Evolutionary conservation across 2,797 vertebrate genomes (phyloP).

Genomic region (Halcyon smyrnensis): DNA sequence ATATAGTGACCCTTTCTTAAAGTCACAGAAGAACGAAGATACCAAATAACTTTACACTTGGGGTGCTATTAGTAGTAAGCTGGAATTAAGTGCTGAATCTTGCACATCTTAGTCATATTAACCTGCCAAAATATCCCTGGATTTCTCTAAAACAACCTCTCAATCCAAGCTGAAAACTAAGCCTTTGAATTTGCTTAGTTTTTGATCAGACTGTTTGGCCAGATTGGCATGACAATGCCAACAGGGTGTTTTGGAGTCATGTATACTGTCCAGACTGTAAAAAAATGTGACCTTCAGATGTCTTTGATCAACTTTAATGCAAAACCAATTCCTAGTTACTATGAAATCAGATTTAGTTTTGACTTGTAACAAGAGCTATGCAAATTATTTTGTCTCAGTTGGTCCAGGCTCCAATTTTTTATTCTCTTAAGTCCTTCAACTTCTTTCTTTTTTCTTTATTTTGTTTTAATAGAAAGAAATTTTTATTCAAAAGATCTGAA

Average conservation of each 20-base stretch:
- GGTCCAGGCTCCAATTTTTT: not conserved
- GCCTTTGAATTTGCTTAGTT: slow-evolving; percentile 38
- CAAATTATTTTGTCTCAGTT: not conserved
- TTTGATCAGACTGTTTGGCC: slow-evolving; percentile 6
- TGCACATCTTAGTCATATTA: not conserved
- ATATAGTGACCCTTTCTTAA: not conserved
- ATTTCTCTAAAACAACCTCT: slow-evolving; percentile 48
- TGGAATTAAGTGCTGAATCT: not conserved
- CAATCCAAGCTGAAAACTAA: slow-evolving; percentile 56
- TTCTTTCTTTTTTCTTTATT: not conserved
- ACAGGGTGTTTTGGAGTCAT: slow-evolving; percentile 62
- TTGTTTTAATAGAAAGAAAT: not conserved
- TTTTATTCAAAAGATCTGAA: not conserved
- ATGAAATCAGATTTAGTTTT: slow-evolving; percentile 52
- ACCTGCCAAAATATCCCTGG: slow-evolving; percentile 1
- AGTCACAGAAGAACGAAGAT: not conserved
- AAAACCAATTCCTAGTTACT: slow-evolving; percentile 69
- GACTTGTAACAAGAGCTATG: slow-evolving; percentile 60
- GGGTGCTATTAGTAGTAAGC: not conserved
- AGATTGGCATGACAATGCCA: slow-evolving; percentile 51
- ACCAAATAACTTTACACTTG: not conserved
- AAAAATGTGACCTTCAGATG: slow-evolving; percentile 7
- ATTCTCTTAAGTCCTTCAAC: not conserved
- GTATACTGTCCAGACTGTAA: slow-evolving; percentile 37
- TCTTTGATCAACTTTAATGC: slow-evolving; percentile 62